Percentiles rank a stretch among this genome's conserved stretches.
These are phyloP conservation scores for Platycnemis pennipes DNA, from an alignment of 2,888 invertebrate species.

Conservation along the genomic window DNA sequence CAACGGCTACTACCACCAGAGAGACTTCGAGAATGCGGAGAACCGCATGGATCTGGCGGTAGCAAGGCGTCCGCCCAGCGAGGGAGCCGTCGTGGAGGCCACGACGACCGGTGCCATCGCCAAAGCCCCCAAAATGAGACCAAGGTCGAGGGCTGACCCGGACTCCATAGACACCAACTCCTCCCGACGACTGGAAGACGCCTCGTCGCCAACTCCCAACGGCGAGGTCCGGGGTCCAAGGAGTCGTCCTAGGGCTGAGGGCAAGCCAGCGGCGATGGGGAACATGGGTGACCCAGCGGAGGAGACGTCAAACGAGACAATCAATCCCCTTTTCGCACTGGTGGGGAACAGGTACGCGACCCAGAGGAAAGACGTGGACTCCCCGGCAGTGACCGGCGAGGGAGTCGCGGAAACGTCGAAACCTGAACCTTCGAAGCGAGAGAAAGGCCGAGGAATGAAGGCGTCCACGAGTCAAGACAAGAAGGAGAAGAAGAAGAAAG, in stretches of 20 bases:
- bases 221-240: background rate
- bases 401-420: background rate
- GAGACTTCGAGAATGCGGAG: background rate
- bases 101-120: background rate
- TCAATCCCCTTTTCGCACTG: background rate
- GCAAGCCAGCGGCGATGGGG: background rate
- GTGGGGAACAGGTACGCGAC: background rate
- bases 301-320: background rate
- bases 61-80: background rate
- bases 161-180: background rate
- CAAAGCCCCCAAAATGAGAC: background rate
- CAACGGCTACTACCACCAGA: constrained; percentile 54
- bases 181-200: background rate
- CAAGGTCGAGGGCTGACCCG: background rate
- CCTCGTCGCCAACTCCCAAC: background rate
- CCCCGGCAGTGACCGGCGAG: background rate
- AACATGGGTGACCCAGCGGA: background rate
- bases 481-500: constrained; percentile 31
- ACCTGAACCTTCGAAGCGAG: background rate
- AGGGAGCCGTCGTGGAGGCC: background rate
- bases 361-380: background rate
- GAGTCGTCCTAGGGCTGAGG: background rate
- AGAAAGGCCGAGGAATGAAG: background rate
- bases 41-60: background rate
- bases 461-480: background rate